Evolutionary conservation across 2,888 invertebrate species (phyloP).

Genomic region (Polia nebulosa): DNA sequence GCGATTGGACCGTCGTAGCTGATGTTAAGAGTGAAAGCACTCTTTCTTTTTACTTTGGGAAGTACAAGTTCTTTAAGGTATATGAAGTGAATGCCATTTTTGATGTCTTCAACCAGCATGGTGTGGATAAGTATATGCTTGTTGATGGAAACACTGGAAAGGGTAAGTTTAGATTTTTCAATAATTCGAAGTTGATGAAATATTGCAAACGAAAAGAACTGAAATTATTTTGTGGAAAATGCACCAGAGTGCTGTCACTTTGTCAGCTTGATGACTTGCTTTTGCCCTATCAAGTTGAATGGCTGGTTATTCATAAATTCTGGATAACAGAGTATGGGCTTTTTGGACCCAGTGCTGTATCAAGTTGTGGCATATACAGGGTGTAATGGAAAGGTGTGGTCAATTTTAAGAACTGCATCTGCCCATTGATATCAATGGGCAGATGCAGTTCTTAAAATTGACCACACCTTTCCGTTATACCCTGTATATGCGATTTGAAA

Average conservation of each 20-base stretch:
- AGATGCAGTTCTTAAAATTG: too few species aligned
- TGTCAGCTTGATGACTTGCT: not conserved
- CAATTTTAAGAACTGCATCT: too few species aligned
- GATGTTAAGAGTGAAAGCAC: constrained; percentile 68
- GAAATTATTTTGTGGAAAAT: not conserved
- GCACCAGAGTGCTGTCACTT: not conserved
- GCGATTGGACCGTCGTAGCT: constrained; percentile 78
- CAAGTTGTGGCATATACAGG: too few species aligned
- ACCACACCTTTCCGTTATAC: too few species aligned
- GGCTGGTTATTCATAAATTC: not conserved
- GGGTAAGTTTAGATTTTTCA: constrained; percentile 85
- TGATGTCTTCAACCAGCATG: constrained; percentile 81
- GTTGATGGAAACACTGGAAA: constrained; percentile 94
- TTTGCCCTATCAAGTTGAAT: not conserved
- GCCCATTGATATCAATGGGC: too few species aligned
- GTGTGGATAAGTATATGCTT: constrained; percentile 89
- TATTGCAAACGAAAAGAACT: not conserved
- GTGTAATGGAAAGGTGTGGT: too few species aligned
- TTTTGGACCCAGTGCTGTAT: too few species aligned
- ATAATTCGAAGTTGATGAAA: not conserved
- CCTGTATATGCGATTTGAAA: too few species aligned
- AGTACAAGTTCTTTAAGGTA: constrained; percentile 87
- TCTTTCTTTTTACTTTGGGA: constrained; percentile 87
- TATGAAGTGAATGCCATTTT: constrained; percentile 86
- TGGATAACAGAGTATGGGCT: too few species aligned